A percentile compares a stretch with the other conserved stretches of the same genome.
Evolutionary conservation across 1,140 invertebrate genomes (phyloP).

Genomic region (Paracyclopina nana): DNA sequence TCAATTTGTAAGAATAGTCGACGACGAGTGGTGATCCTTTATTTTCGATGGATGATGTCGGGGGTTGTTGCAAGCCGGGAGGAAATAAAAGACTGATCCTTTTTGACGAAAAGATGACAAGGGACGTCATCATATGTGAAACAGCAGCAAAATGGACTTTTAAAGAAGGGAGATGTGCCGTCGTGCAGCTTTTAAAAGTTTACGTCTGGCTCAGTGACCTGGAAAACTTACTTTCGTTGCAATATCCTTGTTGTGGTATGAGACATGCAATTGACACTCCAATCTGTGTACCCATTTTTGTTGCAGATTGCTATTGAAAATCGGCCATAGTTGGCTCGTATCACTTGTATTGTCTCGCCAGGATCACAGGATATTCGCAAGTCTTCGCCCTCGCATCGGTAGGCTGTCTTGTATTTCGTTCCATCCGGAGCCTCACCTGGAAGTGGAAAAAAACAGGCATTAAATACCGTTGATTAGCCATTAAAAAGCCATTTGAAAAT

Average conservation of each 20-base stretch:
- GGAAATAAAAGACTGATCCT: no score
- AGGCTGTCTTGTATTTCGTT: constrained; percentile 53
- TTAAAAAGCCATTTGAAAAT: no score
- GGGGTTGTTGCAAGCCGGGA: no score
- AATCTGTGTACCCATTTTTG: constrained; percentile 78
- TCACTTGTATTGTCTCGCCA: constrained; percentile 67
- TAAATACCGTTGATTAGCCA: neutral
- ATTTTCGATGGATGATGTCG: no score
- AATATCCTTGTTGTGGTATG: constrained; percentile 29
- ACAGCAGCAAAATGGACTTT: no score
- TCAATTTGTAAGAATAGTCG: no score
- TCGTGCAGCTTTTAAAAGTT: no score
- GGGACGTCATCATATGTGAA: no score
- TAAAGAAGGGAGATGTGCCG: no score
- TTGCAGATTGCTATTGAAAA: constrained; percentile 93
- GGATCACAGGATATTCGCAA: constrained; percentile 65
- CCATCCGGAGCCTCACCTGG: constrained; percentile 15
- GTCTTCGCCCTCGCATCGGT: constrained; percentile 77
- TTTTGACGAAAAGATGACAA: no score
- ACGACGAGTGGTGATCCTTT: no score
- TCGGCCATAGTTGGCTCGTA: constrained; percentile 81
- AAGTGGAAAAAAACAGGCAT: constrained; percentile 4
- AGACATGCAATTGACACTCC: constrained; percentile 88
- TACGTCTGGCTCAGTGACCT: no score
- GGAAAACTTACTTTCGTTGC: constrained; percentile 24